Evolutionary conservation across 37 sponge, comb jelly and placozoan genomes (phyloP), one percentile per base, ranked within the genome.

Genomic region (Geodia barretti): DNA sequence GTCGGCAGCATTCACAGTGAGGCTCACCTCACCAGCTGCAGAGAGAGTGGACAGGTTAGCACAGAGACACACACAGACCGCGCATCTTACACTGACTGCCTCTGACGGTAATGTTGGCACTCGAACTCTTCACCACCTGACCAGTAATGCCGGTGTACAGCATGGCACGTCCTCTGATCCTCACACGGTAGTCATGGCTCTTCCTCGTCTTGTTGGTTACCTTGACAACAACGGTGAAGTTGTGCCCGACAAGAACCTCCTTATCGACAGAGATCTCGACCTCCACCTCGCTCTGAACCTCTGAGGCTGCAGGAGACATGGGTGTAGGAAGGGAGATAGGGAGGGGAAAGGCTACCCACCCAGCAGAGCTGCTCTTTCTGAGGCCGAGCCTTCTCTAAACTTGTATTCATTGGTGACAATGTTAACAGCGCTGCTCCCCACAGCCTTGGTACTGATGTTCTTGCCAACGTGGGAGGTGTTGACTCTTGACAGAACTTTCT

Each of bases 391-490:
- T 60, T 83, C 83, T 11, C 31, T 24, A 47, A 77, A 76, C 73
- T 82, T 85, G 58, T 79, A 73, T 20, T 90, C 91, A 20, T 62
- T 61, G 32, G 98, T 97, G 73, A 97, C 42, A 71, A 94, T 93
- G 1, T 92, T 82, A 3, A 88, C 59, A 1, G 31, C 70, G 29
- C 75, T 73, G 31, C 60, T 68, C 8, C 89, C 95, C 17, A 97
- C 82, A 0, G 92, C 90, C 74, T 97, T 97, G 71, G 95, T 97
- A 68, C 89, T 85, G n/a, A 97, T 94, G n/a, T 80, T 69, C 77
- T 89, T 90, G n/a, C 98, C 95, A 58, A 97, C 84, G 1, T 60
- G 72, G 11, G 47, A n/a, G 3, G 76, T 72, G 73, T 89, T 60
- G 29, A 86, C 67, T 9, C 42, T 25, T 1, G 74, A 36, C 4